Base-by-base conservation (phyloP, 2,888 invertebrate species). In the Trachelus troglodyta region DNA sequence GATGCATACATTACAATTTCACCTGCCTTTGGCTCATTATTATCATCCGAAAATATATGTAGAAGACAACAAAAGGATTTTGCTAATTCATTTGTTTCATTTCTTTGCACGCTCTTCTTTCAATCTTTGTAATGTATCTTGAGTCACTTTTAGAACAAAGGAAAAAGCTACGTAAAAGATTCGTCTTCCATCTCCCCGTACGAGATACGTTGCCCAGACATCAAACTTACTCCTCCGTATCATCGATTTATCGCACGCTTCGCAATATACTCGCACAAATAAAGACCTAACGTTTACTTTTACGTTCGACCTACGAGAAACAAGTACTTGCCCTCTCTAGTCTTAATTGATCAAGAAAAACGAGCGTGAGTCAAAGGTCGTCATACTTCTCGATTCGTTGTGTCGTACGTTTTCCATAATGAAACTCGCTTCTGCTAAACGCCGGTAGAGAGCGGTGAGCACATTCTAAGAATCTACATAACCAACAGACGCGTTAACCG, bases 221-320 rank as follows among this genome's bases (percentile, higher is more conserved):
- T 56, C 23, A 23, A 23, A 56, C 56, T 56, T 56, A 56, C 9
- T 56, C 2, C 56, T 56, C 56, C 23, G 9, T 23, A 56, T 56
- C 56, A 56, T 56, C 56, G 23, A 56, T 56, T 56, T 56, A 56
- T 56, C 56, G 23, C 56, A 56, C 56, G 56, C 56, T 23, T 56
- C 9, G 56, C 6, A 23, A 56, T 23, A 56, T 23, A 56, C 23
- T 2, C 23, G 56, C 56, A 56, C 71, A 76, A 40, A 76, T 76
- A 76, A 35, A 40, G 71, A 40, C 23, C 31, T 69, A 69, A 76
- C 69, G 31, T 69, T 37, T 75, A 76, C 69, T 31, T 69, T 37
- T 75, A 68, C 30, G 6, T 30, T 34, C 31, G 35, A 30, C 35
- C 23, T 35, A 33, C 31, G 69, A 30, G 35, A 69, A 76, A n/a